These are phyloP conservation scores for Neosalanx taihuensis DNA, from an alignment of 2,797 vertebrate species.

Conservation along the genomic window DNA sequence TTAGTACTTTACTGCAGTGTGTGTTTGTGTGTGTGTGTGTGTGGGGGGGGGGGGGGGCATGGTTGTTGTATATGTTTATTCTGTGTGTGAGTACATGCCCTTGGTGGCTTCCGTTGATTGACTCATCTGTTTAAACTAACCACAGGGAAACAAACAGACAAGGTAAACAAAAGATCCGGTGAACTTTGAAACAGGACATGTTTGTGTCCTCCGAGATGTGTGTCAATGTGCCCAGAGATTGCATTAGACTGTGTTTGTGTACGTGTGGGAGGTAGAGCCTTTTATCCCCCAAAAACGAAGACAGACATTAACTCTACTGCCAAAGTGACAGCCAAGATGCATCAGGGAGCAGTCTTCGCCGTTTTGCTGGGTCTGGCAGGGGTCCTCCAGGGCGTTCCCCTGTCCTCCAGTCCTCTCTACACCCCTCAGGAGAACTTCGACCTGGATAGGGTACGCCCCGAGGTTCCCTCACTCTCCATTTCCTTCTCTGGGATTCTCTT, in stretches of 20 bases:
- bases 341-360: not conserved
- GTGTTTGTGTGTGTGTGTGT: not conserved
- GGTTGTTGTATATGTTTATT: not conserved
- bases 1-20: too few relatives aligned
- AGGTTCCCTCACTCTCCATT: not conserved
- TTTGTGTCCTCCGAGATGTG: slow-evolving; percentile 50
- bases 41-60: too few relatives aligned
- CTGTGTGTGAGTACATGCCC: not conserved
- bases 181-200: slow-evolving; percentile 30
- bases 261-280: too few relatives aligned
- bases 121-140: not conserved
- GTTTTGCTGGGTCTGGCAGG: slow-evolving; percentile 47
- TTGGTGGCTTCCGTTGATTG: not conserved
- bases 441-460: slow-evolving; percentile 71
- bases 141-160: not conserved
- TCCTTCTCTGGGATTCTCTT: too few relatives aligned
- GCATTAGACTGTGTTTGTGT: too few relatives aligned
- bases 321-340: slow-evolving; percentile 35
- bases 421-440: slow-evolving; percentile 81
- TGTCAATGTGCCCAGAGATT: too few relatives aligned
- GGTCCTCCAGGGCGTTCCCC: slow-evolving; percentile 34
- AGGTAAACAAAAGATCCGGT: slow-evolving; percentile 5
- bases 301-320: not conserved
- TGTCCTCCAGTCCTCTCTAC: slow-evolving; percentile 46
- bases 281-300: slow-evolving; percentile 4